Percentiles rank a stretch among this genome's conserved stretches.
These are phyloP conservation scores for Rambutsinella grinnellia DNA, from an alignment of 2,888 invertebrate species.

Conservation along the genomic window DNA sequence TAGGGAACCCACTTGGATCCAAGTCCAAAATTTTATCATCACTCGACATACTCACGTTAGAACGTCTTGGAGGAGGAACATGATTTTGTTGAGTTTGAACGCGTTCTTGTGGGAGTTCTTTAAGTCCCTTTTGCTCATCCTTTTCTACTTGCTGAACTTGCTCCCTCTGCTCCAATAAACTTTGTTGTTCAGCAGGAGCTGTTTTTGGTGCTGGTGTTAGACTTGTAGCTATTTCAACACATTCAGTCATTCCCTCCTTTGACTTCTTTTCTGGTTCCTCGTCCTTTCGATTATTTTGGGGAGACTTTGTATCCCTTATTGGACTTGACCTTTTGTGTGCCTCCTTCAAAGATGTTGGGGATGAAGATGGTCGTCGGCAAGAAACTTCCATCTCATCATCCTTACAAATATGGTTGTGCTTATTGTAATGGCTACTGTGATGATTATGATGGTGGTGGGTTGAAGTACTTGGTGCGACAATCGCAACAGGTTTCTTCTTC, in stretches of 20 bases:
- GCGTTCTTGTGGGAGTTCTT: background rate
- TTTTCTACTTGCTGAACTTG: background rate
- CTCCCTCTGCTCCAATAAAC: background rate
- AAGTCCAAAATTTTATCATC: slow-evolving; percentile 46
- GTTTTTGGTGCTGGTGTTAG: background rate
- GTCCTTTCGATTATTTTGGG: background rate
- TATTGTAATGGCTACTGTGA: slow-evolving; percentile 1
- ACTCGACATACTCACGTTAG: slow-evolving; percentile 26
- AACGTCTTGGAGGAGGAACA: background rate
- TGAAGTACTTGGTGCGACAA: slow-evolving; percentile 64
- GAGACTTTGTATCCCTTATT: slow-evolving; percentile 9
- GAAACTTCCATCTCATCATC: slow-evolving; percentile 31
- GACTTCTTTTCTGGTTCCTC: slow-evolving; percentile 3
- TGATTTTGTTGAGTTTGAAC: background rate
- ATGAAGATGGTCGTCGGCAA: slow-evolving; percentile 22
- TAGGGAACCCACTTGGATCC: slow-evolving; percentile 45
- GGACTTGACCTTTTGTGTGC: slow-evolving; percentile 21
- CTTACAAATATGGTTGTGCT: slow-evolving; percentile 10
- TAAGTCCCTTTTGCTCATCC: background rate
- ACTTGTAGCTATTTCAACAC: background rate
- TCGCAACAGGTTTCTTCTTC: slow-evolving; percentile 66
- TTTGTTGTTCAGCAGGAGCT: slow-evolving; percentile 1
- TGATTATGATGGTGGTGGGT: slow-evolving; percentile 23
- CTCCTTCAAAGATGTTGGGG: background rate
- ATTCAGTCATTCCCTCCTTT: slow-evolving; percentile 9